Conservation (phyloP, 2,113 vertebrate genomes). For the Ariopsis seemanni region DNA sequence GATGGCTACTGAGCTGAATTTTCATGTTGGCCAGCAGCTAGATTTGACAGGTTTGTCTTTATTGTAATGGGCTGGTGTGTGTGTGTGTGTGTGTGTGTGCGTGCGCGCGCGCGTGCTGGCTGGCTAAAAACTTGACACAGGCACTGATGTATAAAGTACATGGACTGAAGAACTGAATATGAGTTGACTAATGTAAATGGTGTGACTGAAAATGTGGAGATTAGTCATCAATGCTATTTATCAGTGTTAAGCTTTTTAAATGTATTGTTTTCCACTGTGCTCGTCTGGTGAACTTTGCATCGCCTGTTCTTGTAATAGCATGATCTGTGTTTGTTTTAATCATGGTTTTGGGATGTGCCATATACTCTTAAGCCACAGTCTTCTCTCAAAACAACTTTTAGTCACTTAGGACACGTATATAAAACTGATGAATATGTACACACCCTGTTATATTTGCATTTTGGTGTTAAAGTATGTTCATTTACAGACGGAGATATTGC, state of each 20-base stretch:
- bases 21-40: slow-evolving; percentile 30
- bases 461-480: slow-evolving; percentile 50
- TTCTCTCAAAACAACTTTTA: slow-evolving; percentile 67
- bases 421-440: slow-evolving; percentile 49
- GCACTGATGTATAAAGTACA: slow-evolving; percentile 57
- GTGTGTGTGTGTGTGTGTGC: not conserved
- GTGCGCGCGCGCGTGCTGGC: not conserved
- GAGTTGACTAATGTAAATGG: slow-evolving; percentile 52
- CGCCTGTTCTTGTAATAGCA: slow-evolving; percentile 71
- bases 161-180: slow-evolving; percentile 45
- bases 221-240: slow-evolving; percentile 64
- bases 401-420: slow-evolving; percentile 62
- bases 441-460: slow-evolving; percentile 41
- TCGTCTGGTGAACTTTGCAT: slow-evolving; percentile 74
- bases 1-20: slow-evolving; percentile 28
- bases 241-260: slow-evolving; percentile 76
- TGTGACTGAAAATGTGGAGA: slow-evolving; percentile 56
- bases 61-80: slow-evolving; percentile 31
- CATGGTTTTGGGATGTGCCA: slow-evolving; percentile 77
- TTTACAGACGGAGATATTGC: slow-evolving; percentile 61
- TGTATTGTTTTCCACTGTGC: slow-evolving; percentile 67
- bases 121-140: slow-evolving; percentile 45
- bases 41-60: slow-evolving; percentile 32
- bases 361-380: slow-evolving; percentile 67
- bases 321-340: slow-evolving; percentile 68